Base-by-base conservation (phyloP, 2,888 invertebrate genomes). In the Nomada hirtipes region DNA sequence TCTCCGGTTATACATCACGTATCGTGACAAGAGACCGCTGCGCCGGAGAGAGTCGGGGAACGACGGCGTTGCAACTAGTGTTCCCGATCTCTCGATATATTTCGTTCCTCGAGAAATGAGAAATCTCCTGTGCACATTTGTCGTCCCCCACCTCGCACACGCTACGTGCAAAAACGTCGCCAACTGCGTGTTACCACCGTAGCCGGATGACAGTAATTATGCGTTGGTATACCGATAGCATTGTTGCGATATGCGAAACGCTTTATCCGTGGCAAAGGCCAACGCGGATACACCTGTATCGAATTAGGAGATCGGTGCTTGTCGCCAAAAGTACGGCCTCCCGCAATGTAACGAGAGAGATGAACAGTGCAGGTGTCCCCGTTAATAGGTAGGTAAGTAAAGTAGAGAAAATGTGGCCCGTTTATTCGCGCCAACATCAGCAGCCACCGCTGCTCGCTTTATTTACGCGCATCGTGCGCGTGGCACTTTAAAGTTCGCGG, bases 151-250 rank as follows among this genome's bases (percentile, higher is more conserved):
- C n/a, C 15, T 57, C 36, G 26, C 1, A 18, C 71, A 71, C 47
- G 83, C 77, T 86, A 89, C 89, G 89, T 88, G 84, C 84, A 88
- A 88, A 90, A 89, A 89, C 79, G 81, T 84, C 81, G 73, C 73
- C 83, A 84, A 86, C 87, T 88, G 85, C 78, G 73, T 76, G 82
- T 79, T 82, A 76, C 82, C 77, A 65, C 67, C 76, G 52, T 61
- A 57, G 47, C 29, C 36, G 74, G 73, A 74, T 79, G 85, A 63
- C 67, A 52, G 73, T 76, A 85, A 86, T 85, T 83, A 79, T 76
- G 44, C 76, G 70, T 75, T 67, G 72, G 57, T 70, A 68, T 69
- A 63, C 65, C 55, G 65, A 50, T 72, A 70, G 63, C 59, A 65
- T 61, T 72, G 68, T 75, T 75, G 26, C 15, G 4, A 7, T 10